These are phyloP conservation scores for Papilio polytes DNA, from an alignment of 1,140 invertebrate species.

Conservation along the genomic window DNA sequence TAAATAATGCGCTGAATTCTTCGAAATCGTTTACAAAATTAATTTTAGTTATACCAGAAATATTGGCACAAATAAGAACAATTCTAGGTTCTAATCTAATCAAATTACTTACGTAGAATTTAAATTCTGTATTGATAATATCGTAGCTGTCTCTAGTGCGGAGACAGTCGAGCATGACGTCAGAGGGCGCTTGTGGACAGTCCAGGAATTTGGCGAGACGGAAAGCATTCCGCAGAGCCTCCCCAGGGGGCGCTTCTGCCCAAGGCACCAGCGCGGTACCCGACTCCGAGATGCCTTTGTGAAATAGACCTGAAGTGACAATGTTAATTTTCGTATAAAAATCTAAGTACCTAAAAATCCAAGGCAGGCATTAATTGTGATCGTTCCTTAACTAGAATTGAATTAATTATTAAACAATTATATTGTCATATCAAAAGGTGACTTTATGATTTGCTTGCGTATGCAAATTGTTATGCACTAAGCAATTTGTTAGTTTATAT, in stretches of 20 bases:
- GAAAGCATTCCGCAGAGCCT: constrained; percentile 85
- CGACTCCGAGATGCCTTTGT: constrained; percentile 90
- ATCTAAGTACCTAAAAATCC: neutral
- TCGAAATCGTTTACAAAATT: too few relatives aligned
- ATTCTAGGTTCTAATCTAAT: too few relatives aligned
- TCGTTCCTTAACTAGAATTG: neutral
- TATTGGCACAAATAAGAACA: too few relatives aligned
- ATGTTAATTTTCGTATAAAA: neutral
- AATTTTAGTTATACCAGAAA: too few relatives aligned
- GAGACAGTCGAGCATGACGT: constrained; percentile 85
- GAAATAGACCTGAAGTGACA: constrained; percentile 86
- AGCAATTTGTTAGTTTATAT: neutral
- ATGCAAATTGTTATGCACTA: constrained; percentile 20
- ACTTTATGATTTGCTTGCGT: neutral
- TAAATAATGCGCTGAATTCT: too few relatives aligned
- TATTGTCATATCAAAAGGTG: constrained; percentile 1
- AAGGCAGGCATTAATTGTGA: neutral
- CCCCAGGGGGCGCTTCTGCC: constrained; percentile 87
- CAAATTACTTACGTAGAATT: constrained; percentile 85
- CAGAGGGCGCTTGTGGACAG: constrained; percentile 84
- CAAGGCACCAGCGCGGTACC: constrained; percentile 92
- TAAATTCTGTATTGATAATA: constrained; percentile 86
- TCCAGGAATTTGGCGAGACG: constrained; percentile 85
- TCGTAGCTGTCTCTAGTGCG: constrained; percentile 84
- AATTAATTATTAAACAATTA: constrained; percentile 1